Conservation (phyloP, 2,113 vertebrate species). For the Microtus oregoni region DNA sequence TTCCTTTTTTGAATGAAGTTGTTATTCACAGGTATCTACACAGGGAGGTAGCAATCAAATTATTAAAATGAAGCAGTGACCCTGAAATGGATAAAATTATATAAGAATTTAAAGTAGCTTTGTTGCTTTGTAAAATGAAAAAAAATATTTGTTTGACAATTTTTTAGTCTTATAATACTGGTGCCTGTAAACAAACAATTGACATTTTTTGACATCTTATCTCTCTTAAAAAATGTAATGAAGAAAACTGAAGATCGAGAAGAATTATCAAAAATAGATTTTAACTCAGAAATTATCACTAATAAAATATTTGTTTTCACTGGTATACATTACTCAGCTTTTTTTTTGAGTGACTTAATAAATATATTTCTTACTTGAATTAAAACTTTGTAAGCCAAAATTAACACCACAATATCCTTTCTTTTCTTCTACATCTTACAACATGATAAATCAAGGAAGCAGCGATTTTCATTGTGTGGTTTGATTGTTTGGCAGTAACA, state of each 20-base stretch:
- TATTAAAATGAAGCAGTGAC: not conserved
- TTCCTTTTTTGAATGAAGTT: not conserved
- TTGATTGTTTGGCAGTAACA: constrained; percentile 26
- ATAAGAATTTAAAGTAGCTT: not conserved
- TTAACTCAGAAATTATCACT: not conserved
- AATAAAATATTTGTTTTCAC: constrained; percentile 13
- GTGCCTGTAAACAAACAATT: not conserved
- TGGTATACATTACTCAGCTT: not conserved
- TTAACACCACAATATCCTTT: not conserved
- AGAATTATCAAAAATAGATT: not conserved
- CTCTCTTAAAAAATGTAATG: not conserved
- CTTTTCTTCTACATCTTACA: not conserved
- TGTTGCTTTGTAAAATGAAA: not conserved
- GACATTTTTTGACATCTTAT: not conserved
- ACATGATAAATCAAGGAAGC: not conserved
- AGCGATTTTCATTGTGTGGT: constrained; percentile 3
- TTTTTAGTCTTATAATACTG: no score
- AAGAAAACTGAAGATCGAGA: no score
- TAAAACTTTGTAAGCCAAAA: constrained; percentile 30
- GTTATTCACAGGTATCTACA: not conserved
- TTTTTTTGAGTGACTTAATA: constrained; percentile 22
- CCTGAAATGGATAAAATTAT: not conserved
- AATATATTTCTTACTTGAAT: constrained; percentile 26
- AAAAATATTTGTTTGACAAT: no score
- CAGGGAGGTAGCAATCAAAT: not conserved